Evolutionary conservation across 2,888 invertebrate genomes (phyloP), one percentile per base, ranked within the genome.

Genomic region (Plebejus anna): DNA sequence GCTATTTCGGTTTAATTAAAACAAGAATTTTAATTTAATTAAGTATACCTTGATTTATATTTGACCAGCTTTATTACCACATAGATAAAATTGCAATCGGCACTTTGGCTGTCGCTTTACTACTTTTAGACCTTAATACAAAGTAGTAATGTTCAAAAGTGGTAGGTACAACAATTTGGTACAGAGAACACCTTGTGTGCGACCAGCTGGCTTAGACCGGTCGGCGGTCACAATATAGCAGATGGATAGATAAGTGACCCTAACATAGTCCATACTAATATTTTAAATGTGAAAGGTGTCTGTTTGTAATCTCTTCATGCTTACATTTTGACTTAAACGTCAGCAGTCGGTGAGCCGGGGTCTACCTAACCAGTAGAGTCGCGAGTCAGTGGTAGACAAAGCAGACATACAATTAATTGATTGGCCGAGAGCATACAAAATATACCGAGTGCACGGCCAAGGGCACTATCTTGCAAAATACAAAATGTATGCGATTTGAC

Each of bases 171-270:
- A 13, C 61, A 61, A 61, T 61, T 28, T 61, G 61, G 28, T 61
- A 61, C 22, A 61, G 28, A 61, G 61, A 28, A 61, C 61, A 61
- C 61, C 61, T 61, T 61, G 61, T 61, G 59, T 2, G 22, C 28
- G 4, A 11, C 61, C 61, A 61, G 61, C 61, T 61, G 59, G 59
- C 59, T n/a, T 61, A 22, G 61, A 61, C 61, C 28, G 61, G 61
- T 28, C 61, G 28, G 28, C 28, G 61, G 61, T 28, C 61, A 28
- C 61, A 61, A 61, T 9, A 11, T 28, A 61, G 28, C 61, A 61
- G 28, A 61, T 61, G 61, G 61, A 61, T 28, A 61, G 61, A 61
- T 61, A 61, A 28, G 61, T 61, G 59, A 59, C 59, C 59, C 22
- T 59, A 28, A 61, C 9, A 4, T 55, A 13, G 55, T 55, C 55